Evolutionary conservation across 2,797 vertebrate species (phyloP).

Genomic region (Thamnophis elegans): DNA sequence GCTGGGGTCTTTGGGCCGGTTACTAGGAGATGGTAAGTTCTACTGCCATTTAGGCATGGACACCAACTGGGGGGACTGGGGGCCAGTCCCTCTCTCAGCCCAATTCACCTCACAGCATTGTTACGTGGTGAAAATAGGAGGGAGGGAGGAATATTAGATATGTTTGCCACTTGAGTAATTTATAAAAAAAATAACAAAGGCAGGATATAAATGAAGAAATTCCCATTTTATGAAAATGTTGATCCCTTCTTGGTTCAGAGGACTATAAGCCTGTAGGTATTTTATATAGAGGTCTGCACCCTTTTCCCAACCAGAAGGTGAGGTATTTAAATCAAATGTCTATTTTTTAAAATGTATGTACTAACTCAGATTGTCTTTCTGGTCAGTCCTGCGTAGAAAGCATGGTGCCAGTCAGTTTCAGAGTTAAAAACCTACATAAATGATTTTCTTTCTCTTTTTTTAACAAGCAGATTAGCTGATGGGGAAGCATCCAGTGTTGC

Average conservation of each 20-base stretch:
- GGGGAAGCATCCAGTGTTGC: not conserved
- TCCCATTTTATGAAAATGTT: not conserved
- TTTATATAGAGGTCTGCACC: not conserved
- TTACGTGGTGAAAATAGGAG: not conserved
- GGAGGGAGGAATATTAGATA: not conserved
- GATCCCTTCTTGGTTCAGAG: not conserved
- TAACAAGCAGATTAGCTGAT: slow-evolving; percentile 26
- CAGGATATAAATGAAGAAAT: not conserved
- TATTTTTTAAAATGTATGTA: not conserved
- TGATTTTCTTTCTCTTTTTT: slow-evolving; percentile 16
- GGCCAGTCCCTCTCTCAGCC: not conserved
- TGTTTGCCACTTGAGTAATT: not conserved
- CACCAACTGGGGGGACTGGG: not conserved
- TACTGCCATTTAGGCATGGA: not conserved
- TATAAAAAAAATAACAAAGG: not conserved
- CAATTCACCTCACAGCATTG: not conserved
- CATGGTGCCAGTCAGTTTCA: not conserved
- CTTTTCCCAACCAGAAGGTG: not conserved
- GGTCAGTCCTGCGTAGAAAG: not conserved
- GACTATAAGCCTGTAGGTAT: not conserved
- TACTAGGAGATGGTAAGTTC: not conserved
- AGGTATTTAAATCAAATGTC: not conserved
- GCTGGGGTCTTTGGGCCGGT: not conserved
- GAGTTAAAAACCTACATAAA: not conserved
- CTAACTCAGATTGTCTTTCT: not conserved